These are phyloP conservation scores for Adrianichthys oophorus DNA, from an alignment of 2,797 vertebrate genomes.

Conservation along the genomic window DNA sequence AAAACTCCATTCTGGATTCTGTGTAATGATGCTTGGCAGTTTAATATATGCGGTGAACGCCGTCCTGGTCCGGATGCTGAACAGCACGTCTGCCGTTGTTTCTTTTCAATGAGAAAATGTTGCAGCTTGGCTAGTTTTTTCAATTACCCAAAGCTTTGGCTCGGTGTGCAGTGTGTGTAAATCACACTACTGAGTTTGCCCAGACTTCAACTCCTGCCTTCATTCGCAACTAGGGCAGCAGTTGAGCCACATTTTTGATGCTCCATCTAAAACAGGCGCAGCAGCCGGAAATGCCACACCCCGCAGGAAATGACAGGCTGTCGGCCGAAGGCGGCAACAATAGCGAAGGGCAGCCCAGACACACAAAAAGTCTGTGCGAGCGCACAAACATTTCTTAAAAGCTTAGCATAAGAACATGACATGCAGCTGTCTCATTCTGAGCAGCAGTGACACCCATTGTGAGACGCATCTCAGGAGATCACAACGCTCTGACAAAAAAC, in stretches of 20 bases:
- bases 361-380: constrained; percentile 19
- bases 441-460: constrained; percentile 46
- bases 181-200: constrained; percentile 25
- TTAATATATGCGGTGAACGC: constrained; percentile 52
- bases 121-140: constrained; percentile 25
- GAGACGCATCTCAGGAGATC: constrained; percentile 43
- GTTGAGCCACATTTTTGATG: constrained; percentile 41
- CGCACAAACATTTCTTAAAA: constrained; percentile 49
- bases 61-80: constrained; percentile 27
- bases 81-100: constrained; percentile 10
- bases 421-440: constrained; percentile 39
- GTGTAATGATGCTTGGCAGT: constrained; percentile 54
- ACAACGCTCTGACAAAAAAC: constrained; percentile 35
- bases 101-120: constrained; percentile 12
- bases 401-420: constrained; percentile 58
- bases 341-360: constrained; percentile 33
- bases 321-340: constrained; percentile 29
- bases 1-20: constrained; percentile 39
- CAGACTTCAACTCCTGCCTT: constrained; percentile 19
- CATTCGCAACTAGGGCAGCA: constrained; percentile 13
- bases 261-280: constrained; percentile 44
- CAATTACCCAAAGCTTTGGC: constrained; percentile 7
- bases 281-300: constrained; percentile 45
- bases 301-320: constrained; percentile 43
- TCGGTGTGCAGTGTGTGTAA: constrained; percentile 3